These are phyloP conservation scores for Eubasilissa splendida DNA, from an alignment of 2,888 invertebrate genomes.

Conservation along the genomic window DNA sequence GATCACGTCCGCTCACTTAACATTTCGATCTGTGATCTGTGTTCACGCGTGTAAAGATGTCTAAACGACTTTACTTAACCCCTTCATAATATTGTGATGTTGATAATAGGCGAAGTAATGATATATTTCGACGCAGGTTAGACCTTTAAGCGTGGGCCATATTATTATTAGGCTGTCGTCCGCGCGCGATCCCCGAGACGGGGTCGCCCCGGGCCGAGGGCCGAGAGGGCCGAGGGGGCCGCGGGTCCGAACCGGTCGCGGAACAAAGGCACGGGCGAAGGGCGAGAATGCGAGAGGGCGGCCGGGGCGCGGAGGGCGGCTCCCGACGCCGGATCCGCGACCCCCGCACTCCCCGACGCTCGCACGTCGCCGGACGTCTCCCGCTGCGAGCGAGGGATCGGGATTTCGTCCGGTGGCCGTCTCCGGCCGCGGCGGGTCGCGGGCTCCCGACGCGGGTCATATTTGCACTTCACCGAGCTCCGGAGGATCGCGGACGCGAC, in stretches of 20 bases:
- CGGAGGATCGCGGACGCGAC: conserved; percentile 10
- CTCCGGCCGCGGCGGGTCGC: too few species aligned
- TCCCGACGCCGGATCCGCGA: too few species aligned
- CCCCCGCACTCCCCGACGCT: neutral
- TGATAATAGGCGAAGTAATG: too few species aligned
- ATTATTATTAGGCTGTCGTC: neutral
- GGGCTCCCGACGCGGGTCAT: neutral
- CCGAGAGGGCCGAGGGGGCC: conserved; percentile 40
- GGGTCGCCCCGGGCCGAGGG: conserved; percentile 15
- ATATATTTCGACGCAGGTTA: too few species aligned
- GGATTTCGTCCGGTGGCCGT: neutral
- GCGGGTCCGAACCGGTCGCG: conserved; percentile 50
- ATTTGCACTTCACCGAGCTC: conserved; percentile 10
- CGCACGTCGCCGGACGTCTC: neutral
- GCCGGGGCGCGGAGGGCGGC: neutral
- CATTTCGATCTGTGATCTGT: too few species aligned
- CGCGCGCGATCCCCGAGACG: conserved; percentile 35
- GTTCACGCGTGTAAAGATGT: too few species aligned
- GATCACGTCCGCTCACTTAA: too few species aligned
- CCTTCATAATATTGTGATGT: too few species aligned
- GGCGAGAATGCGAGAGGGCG: neutral
- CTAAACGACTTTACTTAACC: too few species aligned
- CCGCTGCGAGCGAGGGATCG: neutral
- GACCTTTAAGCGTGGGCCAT: too few species aligned
- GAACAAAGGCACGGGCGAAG: conserved; percentile 41